These are phyloP conservation scores for Criorhina ranunculi DNA, from an alignment of 2,888 invertebrate species.

Conservation along the genomic window DNA sequence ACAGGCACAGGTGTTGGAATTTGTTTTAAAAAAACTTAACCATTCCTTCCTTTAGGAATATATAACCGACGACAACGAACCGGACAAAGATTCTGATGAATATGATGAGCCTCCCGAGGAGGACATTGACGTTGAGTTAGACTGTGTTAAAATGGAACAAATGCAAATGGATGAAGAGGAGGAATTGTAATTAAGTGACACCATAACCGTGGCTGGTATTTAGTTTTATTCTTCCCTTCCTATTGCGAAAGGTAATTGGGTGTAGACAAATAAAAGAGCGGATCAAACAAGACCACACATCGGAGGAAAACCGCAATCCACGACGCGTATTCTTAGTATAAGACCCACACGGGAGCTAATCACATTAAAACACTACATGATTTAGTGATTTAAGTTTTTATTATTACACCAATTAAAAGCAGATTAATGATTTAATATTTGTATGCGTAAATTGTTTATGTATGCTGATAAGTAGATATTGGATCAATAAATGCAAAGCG, in stretches of 20 bases:
- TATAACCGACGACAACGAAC: conserved; percentile 75
- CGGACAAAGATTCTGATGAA: conserved; percentile 74
- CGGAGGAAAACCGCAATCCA: too few relatives aligned
- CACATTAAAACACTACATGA: background rate
- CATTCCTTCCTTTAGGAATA: conserved; percentile 50
- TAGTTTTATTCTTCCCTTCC: too few relatives aligned
- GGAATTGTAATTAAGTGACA: conserved; percentile 37
- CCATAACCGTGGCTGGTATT: background rate
- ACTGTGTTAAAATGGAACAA: conserved; percentile 72
- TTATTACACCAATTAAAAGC: conserved; percentile 68
- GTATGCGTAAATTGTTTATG: conserved; percentile 33
- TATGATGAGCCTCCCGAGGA: conserved; percentile 78
- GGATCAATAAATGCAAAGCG: conserved; percentile 68
- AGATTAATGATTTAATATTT: conserved; percentile 38
- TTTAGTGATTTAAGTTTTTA: conserved; percentile 17
- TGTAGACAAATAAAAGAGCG: too few relatives aligned
- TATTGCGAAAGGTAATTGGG: background rate
- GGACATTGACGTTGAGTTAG: conserved; percentile 75
- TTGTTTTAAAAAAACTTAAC: background rate
- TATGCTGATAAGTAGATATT: conserved; percentile 58
- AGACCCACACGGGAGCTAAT: too few relatives aligned
- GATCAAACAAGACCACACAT: too few relatives aligned
- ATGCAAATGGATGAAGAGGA: conserved; percentile 58
- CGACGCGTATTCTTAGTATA: too few relatives aligned
- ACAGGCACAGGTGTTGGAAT: background rate